These are phyloP conservation scores for Aelia acuminata DNA, from an alignment of 2,888 invertebrate species.

Conservation along the genomic window DNA sequence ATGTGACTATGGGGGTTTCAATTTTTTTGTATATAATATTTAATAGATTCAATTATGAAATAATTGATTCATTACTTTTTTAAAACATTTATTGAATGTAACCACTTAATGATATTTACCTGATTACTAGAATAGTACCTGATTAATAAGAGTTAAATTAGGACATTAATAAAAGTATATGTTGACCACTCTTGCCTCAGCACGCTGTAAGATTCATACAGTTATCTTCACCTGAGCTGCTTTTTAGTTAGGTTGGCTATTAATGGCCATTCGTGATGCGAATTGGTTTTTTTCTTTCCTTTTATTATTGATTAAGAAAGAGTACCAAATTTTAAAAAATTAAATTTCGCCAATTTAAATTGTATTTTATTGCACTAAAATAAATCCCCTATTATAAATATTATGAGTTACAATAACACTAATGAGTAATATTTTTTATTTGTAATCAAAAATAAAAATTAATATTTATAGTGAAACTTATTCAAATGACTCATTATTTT, in stretches of 20 bases:
- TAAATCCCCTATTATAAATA: not conserved
- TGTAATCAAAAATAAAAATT: no score
- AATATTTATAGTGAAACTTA: not conserved
- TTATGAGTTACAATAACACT: not conserved
- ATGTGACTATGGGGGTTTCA: no score
- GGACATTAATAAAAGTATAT: no score
- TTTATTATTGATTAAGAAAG: no score
- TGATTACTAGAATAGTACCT: not conserved
- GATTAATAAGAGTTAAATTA: no score
- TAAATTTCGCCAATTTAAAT: not conserved
- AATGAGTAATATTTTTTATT: not conserved
- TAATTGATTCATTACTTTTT: not conserved
- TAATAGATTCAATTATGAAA: no score
- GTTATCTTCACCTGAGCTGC: not conserved
- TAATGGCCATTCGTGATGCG: not conserved
- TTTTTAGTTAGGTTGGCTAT: not conserved
- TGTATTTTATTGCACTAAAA: not conserved
- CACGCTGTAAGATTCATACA: no score
- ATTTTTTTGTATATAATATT: no score
- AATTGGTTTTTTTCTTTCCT: no score
- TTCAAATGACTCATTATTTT: not conserved
- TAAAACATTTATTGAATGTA: no score
- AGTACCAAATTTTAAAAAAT: no score
- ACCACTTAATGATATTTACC: not conserved
- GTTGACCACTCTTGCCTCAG: no score